Evolutionary conservation across 2,888 invertebrate species (phyloP).

Genomic region (Liodrosophila aerea): DNA sequence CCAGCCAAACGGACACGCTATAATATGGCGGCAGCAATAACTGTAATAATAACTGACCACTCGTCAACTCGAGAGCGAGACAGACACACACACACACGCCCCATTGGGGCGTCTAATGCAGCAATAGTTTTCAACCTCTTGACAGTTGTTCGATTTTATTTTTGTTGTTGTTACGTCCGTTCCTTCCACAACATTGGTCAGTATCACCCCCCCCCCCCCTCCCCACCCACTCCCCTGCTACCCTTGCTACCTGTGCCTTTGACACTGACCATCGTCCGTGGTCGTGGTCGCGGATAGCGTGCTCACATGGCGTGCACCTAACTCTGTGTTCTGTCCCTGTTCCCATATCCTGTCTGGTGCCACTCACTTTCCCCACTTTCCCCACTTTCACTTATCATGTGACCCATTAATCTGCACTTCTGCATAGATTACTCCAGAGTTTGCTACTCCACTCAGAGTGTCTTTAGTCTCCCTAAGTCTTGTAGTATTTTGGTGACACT

Average conservation of each 20-base stretch:
- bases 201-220: conserved; percentile 1
- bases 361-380: conserved; percentile 26
- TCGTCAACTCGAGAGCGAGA: conserved; percentile 11
- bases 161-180: not conserved
- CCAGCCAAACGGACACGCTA: conserved; percentile 32
- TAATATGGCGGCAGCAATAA: conserved; percentile 22
- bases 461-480: no score
- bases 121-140: conserved; percentile 18
- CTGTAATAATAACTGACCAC: conserved; percentile 50
- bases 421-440: not conserved
- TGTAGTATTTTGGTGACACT: not conserved
- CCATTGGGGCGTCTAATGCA: conserved; percentile 20
- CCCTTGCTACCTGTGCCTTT: not conserved
- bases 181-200: conserved; percentile 44
- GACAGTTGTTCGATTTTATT: conserved; percentile 44
- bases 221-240: no score
- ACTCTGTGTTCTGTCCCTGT: not conserved
- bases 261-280: no score
- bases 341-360: conserved; percentile 32
- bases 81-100: conserved; percentile 1
- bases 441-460: no score
- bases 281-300: not conserved
- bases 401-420: not conserved
- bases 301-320: conserved; percentile 10
- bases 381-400: not conserved